Evolutionary conservation across 1,140 invertebrate species (phyloP), one percentile per base, ranked within the genome.

Genomic region (Hylaeus anthracinus): DNA sequence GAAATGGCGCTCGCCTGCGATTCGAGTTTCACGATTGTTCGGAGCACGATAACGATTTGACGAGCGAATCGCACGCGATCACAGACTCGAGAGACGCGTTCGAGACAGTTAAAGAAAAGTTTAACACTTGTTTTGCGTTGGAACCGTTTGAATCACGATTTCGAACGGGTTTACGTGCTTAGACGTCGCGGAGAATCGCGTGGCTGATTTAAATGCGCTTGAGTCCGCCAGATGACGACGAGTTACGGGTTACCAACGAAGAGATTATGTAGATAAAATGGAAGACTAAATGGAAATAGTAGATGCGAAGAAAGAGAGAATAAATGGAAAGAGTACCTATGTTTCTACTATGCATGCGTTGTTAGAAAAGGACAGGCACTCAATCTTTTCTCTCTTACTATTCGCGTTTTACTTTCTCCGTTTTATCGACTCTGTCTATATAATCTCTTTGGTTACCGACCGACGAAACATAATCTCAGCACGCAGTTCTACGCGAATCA

Each of bases 91-190:
- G 8, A 1, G 37, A n/a, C 14, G n/a, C 39, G 60, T 65, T 53
- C 60, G 45, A 60, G n/a, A 6, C 3, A 48, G 14, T 9, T 12
- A 3, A 8, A 39, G 15, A 65, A n/a, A 45, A 9, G 43, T 26
- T 26, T 26, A 26, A 26, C 26, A 26, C 26, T 26, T 26, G 26
- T 26, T 26, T 26, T 26, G 26, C 26, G 26, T 26, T 26, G 56
- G 48, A 48, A 37, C 61, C 39, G 73, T 73, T 45, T 48, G 51
- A 70, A n/a, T 39, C 72, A 39, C 6, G 61, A 81, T 73, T 75
- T 71, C 56, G 79, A 83, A 86, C 84, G 84, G 84, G 84, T 85
- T 86, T 86, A 86, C 84, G 84, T 61, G 79, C 79, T 85, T 69
- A 56, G 26, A 75, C 43, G 51, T 77, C 48, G 83, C 75, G 83